Conservation (phyloP, 2,888 invertebrate genomes). For the Andrena trimmerana region DNA sequence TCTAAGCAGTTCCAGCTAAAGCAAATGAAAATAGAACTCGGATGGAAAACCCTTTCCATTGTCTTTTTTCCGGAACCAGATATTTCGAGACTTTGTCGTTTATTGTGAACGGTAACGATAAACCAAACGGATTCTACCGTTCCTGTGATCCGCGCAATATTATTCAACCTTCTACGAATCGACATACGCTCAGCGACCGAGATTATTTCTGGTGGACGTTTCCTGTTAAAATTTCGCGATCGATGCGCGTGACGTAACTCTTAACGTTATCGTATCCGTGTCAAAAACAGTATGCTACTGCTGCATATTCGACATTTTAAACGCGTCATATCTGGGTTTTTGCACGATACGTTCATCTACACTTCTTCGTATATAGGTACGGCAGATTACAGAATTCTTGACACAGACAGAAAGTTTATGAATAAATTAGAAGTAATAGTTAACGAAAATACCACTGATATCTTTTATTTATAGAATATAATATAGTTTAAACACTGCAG, state of each 20-base stretch:
- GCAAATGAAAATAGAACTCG: no score
- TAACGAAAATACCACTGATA: not conserved
- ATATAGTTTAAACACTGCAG: no score
- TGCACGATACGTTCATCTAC: no score
- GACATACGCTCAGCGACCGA: constrained; percentile 7
- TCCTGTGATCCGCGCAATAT: constrained; percentile 27
- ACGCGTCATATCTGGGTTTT: not conserved
- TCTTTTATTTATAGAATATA: not conserved
- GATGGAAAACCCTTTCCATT: no score
- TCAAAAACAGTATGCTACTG: constrained; percentile 6
- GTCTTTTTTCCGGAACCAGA: not conserved
- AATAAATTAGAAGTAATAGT: not conserved
- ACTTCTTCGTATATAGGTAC: not conserved
- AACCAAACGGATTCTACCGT: not conserved
- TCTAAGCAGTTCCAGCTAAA: not conserved
- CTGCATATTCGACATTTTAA: not conserved
- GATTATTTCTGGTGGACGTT: constrained; percentile 32
- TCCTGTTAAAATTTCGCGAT: constrained; percentile 27
- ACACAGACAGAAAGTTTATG: not conserved
- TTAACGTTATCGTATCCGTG: constrained; percentile 8
- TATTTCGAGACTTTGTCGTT: not conserved
- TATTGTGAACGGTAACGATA: not conserved
- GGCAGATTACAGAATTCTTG: not conserved
- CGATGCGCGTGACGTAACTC: constrained; percentile 21
- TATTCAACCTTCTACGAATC: constrained; percentile 33